Evolutionary conservation across 2,113 vertebrate genomes (phyloP).

Genomic region (Pomatostomus ruficeps): DNA sequence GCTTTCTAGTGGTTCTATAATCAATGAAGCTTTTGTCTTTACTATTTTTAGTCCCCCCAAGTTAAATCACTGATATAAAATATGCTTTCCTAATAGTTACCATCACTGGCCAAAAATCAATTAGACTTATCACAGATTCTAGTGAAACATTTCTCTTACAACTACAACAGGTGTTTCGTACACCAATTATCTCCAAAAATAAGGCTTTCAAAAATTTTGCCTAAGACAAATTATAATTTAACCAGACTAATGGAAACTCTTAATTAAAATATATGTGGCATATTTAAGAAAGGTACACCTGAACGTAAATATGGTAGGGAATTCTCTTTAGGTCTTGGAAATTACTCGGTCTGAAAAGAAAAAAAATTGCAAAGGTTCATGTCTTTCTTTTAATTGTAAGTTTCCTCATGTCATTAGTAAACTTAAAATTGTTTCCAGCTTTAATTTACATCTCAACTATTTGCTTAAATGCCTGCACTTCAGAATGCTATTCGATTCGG

Average conservation of each 20-base stretch:
- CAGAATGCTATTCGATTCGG: neutral
- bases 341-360: neutral
- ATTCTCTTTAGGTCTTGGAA: neutral
- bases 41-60: neutral
- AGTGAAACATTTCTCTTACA: neutral
- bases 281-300: neutral
- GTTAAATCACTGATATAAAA: neutral
- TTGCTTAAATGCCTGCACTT: neutral
- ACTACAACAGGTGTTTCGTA: neutral
- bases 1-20: neutral
- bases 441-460: neutral
- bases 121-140: neutral
- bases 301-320: neutral
- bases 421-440: neutral
- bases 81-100: neutral
- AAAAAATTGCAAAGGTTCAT: neutral
- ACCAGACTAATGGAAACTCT: neutral
- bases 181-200: neutral
- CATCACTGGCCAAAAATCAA: neutral
- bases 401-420: neutral
- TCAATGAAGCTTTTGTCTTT: neutral
- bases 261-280: neutral
- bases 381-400: neutral
- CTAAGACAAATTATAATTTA: neutral
- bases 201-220: neutral